Base-by-base conservation (phyloP, 2,888 invertebrate species). In the Dyspetes luteomarginatus region DNA sequence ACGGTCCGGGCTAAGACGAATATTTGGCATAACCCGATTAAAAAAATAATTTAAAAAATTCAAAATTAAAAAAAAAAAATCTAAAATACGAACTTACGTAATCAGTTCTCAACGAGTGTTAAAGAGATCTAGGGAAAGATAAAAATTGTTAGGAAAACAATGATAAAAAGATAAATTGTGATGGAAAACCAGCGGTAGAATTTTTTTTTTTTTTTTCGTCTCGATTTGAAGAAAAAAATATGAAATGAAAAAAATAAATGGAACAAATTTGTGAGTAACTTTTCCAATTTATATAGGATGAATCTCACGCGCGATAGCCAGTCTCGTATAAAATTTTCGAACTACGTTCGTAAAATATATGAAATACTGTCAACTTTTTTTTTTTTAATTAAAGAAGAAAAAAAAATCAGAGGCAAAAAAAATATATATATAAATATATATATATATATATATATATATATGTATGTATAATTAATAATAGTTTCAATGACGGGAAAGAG, bases 321-420 rank as follows among this genome's bases (percentile, higher is more conserved):
- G 75, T 68, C 45, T 71, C 64, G 64, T 69, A 77, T 56, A 68
- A 85, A 82, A 87, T 81, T 76, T 88, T 83, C 68, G 83, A 87
- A 87, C 85, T 87, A 81, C 79, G 85, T 87, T 81, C 84, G 81
- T 87, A 87, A 88, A 88, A 88, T 84, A 76, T 76, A 86, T 86
- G 89, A 89, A 90, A 90, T 89, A 89, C 87, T 88, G 87, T 81
- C 75, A 55, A 87, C 85, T 88, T 89, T 87, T 86, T 87, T 85
- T 82, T 85, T 86, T 84, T 84, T 83, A 83, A 86, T 82, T 82
- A 78, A 78, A 78, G 84, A 83, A 80, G 58, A 65, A 85, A 83
- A 82, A 76, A 68, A 78, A 83, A 85, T 74, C 73, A 77, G 68
- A 79, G 78, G 67, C 71, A 77, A 75, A 75, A 55, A 62, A 71